Evolutionary conservation across 1,140 invertebrate genomes (phyloP), one percentile per base, ranked within the genome.

Genomic region (Bradysia coprophila): DNA sequence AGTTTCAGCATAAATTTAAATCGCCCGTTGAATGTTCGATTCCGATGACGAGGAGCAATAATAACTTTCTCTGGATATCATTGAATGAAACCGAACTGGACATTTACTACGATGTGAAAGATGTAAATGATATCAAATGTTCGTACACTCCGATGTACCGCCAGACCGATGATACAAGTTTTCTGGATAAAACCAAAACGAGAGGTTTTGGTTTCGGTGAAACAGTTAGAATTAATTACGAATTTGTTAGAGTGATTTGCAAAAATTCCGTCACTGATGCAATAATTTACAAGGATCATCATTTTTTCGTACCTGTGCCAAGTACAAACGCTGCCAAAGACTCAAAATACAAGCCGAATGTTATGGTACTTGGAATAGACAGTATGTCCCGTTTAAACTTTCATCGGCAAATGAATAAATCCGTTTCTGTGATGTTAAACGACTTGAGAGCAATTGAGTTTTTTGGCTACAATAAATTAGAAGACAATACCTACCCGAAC

Each of bases 291-390:
- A 67, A 69, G 49, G 76, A 84, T 48, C 79, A 72, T 48, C 76
- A 78, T 49, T 64, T 75, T 15, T 83, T 82, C 51, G 66, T 70
- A 5, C 68, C 69, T 1, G 64, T 68, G 13, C n/a, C n/a, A 73
- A 72, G 38, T 44, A 51, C 16, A 33, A 43, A n/a, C n/a, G n/a
- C n/a, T n/a, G n/a, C n/a, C n/a, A n/a, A n/a, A n/a, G n/a, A n/a
- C n/a, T 9, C 50, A 60, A 16, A 56, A 62, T 43, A 42, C 49
- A 13, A 51, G 31, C 38, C 70, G 9, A 81, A 74, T 47, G 67
- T 94, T 0, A 64, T 92, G 19, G 64, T 93, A 10, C 55, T 92
- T n/a, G 89, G 89, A 0, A 67, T 93, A 13, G 88, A 92, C 55
- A 78, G 83, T 1, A 71, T 91, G 2, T 93, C 88, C 0, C 68